Conservation (phyloP, 2,888 invertebrate genomes). For the Eulithis prunata region DNA sequence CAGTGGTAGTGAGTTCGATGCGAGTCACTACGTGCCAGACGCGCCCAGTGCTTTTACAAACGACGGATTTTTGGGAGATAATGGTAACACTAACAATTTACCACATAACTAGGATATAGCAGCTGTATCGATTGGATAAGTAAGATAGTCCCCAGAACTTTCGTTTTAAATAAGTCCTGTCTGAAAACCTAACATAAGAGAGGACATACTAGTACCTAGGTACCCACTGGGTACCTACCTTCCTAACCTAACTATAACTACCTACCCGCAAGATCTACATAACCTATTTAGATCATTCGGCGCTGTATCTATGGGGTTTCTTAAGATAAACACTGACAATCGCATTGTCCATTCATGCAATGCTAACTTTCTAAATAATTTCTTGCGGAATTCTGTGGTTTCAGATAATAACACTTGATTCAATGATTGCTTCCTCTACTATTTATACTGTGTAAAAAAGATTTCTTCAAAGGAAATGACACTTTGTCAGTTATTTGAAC, state of each 20-base stretch:
- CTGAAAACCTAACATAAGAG: no score
- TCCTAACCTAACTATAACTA: no score
- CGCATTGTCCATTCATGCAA: slow-evolving; percentile 1
- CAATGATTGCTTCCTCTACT: slow-evolving; percentile 2
- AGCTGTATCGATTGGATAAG: no score
- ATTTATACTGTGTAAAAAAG: background rate
- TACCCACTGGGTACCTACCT: no score
- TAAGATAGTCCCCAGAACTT: no score
- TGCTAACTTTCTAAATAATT: slow-evolving; percentile 5
- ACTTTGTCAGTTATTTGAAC: background rate
- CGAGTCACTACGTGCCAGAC: slow-evolving; percentile 79
- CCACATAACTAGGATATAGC: no score
- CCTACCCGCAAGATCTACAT: no score
- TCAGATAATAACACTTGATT: slow-evolving; percentile 1
- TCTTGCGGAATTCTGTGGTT: slow-evolving; percentile 3
- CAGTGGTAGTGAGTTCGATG: slow-evolving; percentile 81
- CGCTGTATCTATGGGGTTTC: no score
- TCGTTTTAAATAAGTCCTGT: no score
- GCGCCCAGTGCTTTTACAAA: slow-evolving; percentile 76
- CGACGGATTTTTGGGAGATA: slow-evolving; percentile 75
- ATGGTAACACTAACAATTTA: slow-evolving; percentile 54
- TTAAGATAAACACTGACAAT: no score
- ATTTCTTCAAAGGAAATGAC: background rate
- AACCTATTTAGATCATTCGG: no score
- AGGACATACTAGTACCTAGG: no score